These are phyloP conservation scores for Heliconius cydno DNA, from an alignment of 2,888 invertebrate genomes.

Conservation along the genomic window DNA sequence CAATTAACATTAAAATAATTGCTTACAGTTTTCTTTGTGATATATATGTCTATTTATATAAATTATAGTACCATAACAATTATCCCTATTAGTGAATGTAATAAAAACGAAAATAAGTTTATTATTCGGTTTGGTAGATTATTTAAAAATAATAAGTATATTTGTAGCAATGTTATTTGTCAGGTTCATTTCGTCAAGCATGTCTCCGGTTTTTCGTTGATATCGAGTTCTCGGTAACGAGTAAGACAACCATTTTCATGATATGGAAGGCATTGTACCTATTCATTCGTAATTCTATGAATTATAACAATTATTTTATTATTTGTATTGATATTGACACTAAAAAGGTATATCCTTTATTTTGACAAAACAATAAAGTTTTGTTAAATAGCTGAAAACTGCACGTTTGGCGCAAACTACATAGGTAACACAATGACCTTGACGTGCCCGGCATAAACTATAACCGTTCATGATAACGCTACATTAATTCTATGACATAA, in stretches of 20 bases:
- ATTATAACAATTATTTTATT: neutral
- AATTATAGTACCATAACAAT: too few relatives aligned
- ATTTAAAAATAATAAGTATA: too few relatives aligned
- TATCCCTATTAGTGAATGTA: too few relatives aligned
- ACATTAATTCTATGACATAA: slow-evolving; percentile 7
- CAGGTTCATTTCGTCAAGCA: neutral
- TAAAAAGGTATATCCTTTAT: neutral
- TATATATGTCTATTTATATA: neutral
- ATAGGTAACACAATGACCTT: slow-evolving; percentile 1
- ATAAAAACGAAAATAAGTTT: too few relatives aligned
- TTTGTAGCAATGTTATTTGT: too few relatives aligned
- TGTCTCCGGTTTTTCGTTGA: neutral
- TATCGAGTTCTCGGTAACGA: too few relatives aligned
- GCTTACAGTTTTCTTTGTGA: neutral
- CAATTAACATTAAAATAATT: neutral
- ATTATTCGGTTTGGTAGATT: too few relatives aligned
- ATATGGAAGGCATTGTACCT: neutral
- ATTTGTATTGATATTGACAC: neutral
- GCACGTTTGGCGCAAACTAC: neutral
- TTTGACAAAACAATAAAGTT: neutral
- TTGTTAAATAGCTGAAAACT: neutral
- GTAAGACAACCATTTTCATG: neutral
- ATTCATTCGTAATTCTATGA: too few relatives aligned
- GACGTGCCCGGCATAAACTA: slow-evolving; percentile 10
- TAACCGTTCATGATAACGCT: slow-evolving; percentile 2